A percentile compares a stretch with the other conserved stretches of the same genome.
Conservation (phyloP, 2,888 invertebrate genomes). For the Mycalesis mineus region DNA sequence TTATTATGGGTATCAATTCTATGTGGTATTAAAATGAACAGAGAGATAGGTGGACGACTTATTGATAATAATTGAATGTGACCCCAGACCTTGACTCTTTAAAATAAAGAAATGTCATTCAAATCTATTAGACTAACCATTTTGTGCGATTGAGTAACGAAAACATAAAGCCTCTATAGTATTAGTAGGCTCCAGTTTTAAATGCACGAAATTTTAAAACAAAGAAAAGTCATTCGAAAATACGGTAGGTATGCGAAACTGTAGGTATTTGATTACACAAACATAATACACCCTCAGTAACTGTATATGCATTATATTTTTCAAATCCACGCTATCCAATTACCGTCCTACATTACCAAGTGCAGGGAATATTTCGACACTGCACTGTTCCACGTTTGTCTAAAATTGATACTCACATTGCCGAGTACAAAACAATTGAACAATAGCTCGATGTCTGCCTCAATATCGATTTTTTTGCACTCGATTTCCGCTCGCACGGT, state of each 20-base stretch:
- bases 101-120: no score
- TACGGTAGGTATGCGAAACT: background rate
- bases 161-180: no score
- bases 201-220: no score
- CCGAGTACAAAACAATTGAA: slow-evolving; percentile 40
- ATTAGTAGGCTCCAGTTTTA: no score
- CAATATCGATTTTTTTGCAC: slow-evolving; percentile 46
- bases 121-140: no score
- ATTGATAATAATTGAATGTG: no score
- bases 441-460: slow-evolving; percentile 48
- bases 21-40: no score
- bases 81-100: no score
- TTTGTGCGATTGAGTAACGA: no score
- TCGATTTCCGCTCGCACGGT: slow-evolving; percentile 36
- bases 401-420: slow-evolving; percentile 16
- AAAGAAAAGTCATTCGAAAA: background rate
- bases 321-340: slow-evolving; percentile 16
- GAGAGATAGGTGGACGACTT: no score
- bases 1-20: no score
- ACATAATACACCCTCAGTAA: background rate
- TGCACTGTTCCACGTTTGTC: background rate
- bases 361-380: slow-evolving; percentile 21
- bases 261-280: background rate
- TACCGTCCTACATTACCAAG: slow-evolving; percentile 9
- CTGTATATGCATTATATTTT: slow-evolving; percentile 11